phyloP scores from a whole-genome alignment of 1,140 invertebrate species.

The Formica exsecta region DNA sequence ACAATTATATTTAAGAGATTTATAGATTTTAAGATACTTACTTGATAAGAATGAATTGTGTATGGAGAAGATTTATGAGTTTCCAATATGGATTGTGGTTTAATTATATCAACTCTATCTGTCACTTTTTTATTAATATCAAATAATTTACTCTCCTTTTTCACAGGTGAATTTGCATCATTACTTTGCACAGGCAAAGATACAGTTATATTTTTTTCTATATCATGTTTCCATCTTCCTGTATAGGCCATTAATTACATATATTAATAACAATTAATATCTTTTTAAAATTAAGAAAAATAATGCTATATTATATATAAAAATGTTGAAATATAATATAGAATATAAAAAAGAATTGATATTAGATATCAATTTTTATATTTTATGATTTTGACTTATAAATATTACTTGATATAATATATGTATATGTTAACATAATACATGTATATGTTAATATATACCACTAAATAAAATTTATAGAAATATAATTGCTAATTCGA shows the following conservation, averaged over 20 bases:
- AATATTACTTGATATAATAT: neutral
- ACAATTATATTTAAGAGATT: neutral
- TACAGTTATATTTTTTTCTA: constrained; percentile 31
- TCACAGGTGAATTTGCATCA: constrained; percentile 46
- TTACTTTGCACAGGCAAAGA: constrained; percentile 18
- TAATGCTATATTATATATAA: neutral
- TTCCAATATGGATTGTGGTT: neutral
- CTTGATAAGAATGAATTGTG: constrained; percentile 55
- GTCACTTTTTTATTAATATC: constrained; percentile 33
- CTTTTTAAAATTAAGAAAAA: neutral
- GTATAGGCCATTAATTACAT: constrained; percentile 20
- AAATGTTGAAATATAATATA: neutral
- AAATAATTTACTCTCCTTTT: constrained; percentile 68
- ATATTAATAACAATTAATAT: neutral
- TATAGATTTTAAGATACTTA: constrained; percentile 35
- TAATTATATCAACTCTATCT: constrained; percentile 10
- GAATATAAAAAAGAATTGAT: neutral
- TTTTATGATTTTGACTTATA: neutral
- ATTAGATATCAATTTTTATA: neutral
- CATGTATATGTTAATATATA: neutral
- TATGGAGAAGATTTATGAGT: constrained; percentile 34
- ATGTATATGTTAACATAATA: neutral
- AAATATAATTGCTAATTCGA: neutral
- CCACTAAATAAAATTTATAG: neutral
- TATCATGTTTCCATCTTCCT: constrained; percentile 69